A percentile compares a stretch with the other conserved stretches of the same genome.
These are phyloP conservation scores for Actinia equina DNA, from an alignment of 64 coral and sea anemone genomes.

Conservation along the genomic window DNA sequence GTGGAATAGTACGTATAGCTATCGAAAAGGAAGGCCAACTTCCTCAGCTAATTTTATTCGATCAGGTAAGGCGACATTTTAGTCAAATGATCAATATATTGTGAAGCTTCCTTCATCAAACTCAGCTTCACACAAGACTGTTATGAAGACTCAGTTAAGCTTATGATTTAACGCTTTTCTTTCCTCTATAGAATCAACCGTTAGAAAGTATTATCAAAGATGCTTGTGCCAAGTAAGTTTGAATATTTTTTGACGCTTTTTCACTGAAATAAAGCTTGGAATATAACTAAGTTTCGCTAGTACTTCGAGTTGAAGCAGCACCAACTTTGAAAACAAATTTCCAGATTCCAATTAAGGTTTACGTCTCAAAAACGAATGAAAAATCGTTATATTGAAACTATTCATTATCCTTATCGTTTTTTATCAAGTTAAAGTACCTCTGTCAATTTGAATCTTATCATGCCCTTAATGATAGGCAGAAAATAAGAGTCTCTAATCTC, in stretches of 20 bases:
- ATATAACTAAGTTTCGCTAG: too few relatives aligned
- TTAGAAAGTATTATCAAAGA: slow-evolving; percentile 79
- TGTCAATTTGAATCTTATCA: not conserved
- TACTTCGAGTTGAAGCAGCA: not conserved
- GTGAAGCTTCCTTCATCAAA: too few relatives aligned
- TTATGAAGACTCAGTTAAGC: not conserved
- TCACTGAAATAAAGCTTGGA: not conserved
- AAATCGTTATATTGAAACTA: too few relatives aligned
- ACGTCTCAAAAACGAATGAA: too few relatives aligned
- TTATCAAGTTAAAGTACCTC: not conserved
- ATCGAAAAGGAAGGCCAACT: slow-evolving; percentile 86
- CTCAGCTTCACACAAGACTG: not conserved
- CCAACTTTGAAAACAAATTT: not conserved
- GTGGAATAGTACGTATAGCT: slow-evolving; percentile 52
- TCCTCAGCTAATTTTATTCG: slow-evolving; percentile 67
- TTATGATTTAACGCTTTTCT: not conserved
- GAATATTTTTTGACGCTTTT: not conserved
- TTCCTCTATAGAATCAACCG: slow-evolving; percentile 49
- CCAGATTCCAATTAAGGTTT: too few relatives aligned
- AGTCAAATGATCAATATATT: not conserved
- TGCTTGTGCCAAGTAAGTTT: slow-evolving; percentile 69
- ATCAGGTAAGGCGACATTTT: slow-evolving; percentile 54
- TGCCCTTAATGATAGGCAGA: not conserved
- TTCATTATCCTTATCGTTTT: too few relatives aligned
- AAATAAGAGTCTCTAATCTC: not conserved